Evolutionary conservation across 2,113 vertebrate genomes (phyloP).

Genomic region (Sander lucioperca): DNA sequence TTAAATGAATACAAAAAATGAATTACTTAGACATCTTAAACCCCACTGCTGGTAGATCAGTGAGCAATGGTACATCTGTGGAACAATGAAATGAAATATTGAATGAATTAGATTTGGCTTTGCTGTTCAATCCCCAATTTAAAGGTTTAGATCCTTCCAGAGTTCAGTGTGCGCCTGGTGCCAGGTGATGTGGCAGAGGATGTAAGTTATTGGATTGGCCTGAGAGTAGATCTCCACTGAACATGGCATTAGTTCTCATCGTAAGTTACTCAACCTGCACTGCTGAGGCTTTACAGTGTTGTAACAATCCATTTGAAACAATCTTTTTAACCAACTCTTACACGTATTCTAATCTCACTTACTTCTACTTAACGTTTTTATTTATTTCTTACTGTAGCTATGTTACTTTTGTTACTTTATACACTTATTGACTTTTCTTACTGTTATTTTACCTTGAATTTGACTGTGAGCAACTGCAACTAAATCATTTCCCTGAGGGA

Average conservation of each 20-base stretch:
- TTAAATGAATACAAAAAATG: neutral
- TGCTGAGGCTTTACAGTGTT: constrained; percentile 17
- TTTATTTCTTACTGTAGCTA: too few relatives aligned
- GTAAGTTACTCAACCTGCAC: constrained; percentile 13
- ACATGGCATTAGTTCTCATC: constrained; percentile 7
- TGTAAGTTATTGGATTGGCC: constrained; percentile 9
- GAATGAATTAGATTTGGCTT: neutral
- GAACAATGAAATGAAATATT: neutral
- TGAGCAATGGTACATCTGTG: neutral
- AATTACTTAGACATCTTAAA: neutral
- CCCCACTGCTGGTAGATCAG: neutral
- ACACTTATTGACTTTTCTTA: too few relatives aligned
- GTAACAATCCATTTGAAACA: too few relatives aligned
- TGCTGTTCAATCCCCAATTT: neutral
- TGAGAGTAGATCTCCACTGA: constrained; percentile 11
- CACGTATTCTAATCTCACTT: too few relatives aligned
- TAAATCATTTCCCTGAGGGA: too few relatives aligned
- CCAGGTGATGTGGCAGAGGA: neutral
- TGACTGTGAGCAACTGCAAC: too few relatives aligned
- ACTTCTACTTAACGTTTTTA: too few relatives aligned
- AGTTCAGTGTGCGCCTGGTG: neutral
- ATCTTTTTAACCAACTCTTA: too few relatives aligned
- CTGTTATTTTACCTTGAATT: too few relatives aligned
- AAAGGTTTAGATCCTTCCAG: neutral
- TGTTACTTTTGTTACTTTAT: too few relatives aligned